These are phyloP conservation scores for Discoglossus pictus DNA, from an alignment of 2,797 vertebrate species.

Conservation along the genomic window DNA sequence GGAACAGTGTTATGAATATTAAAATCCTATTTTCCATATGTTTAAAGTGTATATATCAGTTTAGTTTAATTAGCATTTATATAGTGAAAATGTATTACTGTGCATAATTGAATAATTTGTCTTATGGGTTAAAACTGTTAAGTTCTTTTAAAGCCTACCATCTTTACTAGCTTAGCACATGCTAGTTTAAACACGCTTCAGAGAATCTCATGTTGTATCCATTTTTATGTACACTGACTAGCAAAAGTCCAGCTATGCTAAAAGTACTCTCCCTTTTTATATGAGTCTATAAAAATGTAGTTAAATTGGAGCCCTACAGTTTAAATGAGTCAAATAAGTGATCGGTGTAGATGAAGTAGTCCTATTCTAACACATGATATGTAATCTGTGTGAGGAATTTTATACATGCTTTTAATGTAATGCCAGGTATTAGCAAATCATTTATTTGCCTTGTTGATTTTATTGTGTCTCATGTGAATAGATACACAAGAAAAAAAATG, in stretches of 20 bases:
- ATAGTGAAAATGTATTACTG: too few relatives aligned
- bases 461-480: too few relatives aligned
- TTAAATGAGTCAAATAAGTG: conserved; percentile 67
- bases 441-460: neutral
- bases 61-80: too few relatives aligned
- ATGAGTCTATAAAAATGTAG: conserved; percentile 79
- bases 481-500: too few relatives aligned
- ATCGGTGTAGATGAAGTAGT: conserved; percentile 51
- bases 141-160: conserved; percentile 51
- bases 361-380: conserved; percentile 51
- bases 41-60: too few relatives aligned
- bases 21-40: too few relatives aligned
- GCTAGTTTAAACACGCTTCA: conserved; percentile 51
- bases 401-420: conserved; percentile 39
- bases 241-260: conserved; percentile 72
- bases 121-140: conserved; percentile 31
- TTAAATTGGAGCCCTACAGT: conserved; percentile 75
- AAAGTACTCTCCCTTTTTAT: conserved; percentile 78
- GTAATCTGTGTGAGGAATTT: conserved; percentile 52
- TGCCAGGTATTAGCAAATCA: conserved; percentile 6
- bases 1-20: too few relatives aligned
- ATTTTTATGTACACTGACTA: conserved; percentile 71
- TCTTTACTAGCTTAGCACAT: conserved; percentile 58
- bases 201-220: conserved; percentile 61
- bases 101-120: too few relatives aligned